Conservation (phyloP, 2,888 invertebrate genomes). For the Chloromyia formosa region DNA sequence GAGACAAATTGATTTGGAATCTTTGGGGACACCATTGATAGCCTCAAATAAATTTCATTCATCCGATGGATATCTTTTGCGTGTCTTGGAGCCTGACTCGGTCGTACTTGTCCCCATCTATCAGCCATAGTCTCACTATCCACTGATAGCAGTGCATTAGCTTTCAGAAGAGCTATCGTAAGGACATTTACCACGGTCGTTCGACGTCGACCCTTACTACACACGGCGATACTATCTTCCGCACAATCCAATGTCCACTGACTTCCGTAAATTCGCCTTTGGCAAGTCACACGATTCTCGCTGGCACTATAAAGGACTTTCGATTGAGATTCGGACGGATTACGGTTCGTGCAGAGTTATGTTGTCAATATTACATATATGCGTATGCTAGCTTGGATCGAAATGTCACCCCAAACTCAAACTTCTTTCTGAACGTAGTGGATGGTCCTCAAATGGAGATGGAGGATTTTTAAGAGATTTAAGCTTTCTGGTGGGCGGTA, state of each 20-base stretch:
- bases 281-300: no score
- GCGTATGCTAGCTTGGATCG: neutral
- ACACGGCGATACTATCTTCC: neutral
- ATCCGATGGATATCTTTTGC: constrained; percentile 19
- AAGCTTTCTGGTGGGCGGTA: neutral
- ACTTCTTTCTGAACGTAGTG: neutral
- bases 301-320: constrained; percentile 31
- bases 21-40: constrained; percentile 51
- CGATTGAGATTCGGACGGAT: constrained; percentile 34
- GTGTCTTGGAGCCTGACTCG: no score
- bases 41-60: constrained; percentile 50
- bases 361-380: constrained; percentile 31
- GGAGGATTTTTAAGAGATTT: constrained; percentile 38
- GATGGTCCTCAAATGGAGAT: neutral
- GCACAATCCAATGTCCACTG: neutral
- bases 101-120: neutral
- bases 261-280: neutral
- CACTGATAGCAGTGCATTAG: neutral
- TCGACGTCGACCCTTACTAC: neutral
- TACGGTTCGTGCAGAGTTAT: constrained; percentile 20
- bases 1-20: constrained; percentile 51
- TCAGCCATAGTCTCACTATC: neutral
- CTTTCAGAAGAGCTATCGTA: constrained; percentile 17
- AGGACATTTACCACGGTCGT: constrained; percentile 5
- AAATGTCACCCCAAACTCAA: neutral